Evolutionary conservation across 2,888 invertebrate genomes (phyloP), one percentile per base, ranked within the genome.

Genomic region (Philaethria dido): DNA sequence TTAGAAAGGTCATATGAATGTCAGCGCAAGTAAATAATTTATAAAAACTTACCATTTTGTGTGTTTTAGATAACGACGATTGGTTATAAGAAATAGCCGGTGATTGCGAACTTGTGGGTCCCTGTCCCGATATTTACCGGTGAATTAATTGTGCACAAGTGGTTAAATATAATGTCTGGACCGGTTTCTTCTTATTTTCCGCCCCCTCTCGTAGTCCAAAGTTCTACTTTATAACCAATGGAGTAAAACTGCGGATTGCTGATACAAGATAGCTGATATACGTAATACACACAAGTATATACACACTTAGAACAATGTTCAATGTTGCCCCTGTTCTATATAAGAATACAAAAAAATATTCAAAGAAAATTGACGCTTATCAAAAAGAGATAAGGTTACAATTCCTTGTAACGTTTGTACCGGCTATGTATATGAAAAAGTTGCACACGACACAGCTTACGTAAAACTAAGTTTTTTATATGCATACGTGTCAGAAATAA

Each of bases 1-100:
- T 48, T 47, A 39, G 54, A 72, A 84, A 91, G 91, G 91, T 90
- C 91, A 88, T 78, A 72, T 77, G 82, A 89, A 91, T 86, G 91
- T 90, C 91, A 89, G 76, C 80, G 78, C 76, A 74, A 68, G 59
- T 64, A 78, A 78, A 62, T 69, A 73, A 70, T 64, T 68, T 61
- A 50, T 66, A 66, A 67, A n/a, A 61, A 80, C 89, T 85, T 80
- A 90, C 90, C 90, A 90, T 72, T 73, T 66, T 72, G 14, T 57
- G 36, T 61, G 8, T 45, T 47, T 61, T 61, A 29, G 14, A 54
- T 48, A 22, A 47, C 39, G 45, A 16, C 45, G 5, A 11, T 22
- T 20, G 22, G n/a, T 36, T 62, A 22, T 22, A 20, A 50, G 8
- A 18, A 5, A 16, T 48, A 50, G 4, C 39, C 50, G 62, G 39